These are phyloP conservation scores for Zaprionus ornatus DNA, from an alignment of 1,140 invertebrate species.

Conservation along the genomic window DNA sequence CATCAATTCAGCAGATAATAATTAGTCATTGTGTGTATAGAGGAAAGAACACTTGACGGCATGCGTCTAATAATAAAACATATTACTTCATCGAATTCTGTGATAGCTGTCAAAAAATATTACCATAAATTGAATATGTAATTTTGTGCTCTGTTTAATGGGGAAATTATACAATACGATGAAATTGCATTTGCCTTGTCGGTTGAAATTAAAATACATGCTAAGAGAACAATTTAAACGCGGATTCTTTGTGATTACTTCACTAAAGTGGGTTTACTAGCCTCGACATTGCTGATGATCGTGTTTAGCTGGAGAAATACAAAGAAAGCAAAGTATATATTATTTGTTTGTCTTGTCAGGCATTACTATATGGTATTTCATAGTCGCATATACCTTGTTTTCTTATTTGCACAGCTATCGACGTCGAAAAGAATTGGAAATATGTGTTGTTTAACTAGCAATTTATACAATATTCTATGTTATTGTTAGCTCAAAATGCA, in stretches of 20 bases:
- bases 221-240: neutral
- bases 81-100: slow-evolving; percentile 50
- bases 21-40: slow-evolving; percentile 12
- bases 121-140: slow-evolving; percentile 51
- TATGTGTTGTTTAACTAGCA: slow-evolving; percentile 58
- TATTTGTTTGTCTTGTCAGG: neutral
- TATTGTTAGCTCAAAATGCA: slow-evolving; percentile 64
- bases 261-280: neutral
- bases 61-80: slow-evolving; percentile 63
- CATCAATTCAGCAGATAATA: slow-evolving; percentile 7
- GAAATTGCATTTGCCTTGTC: slow-evolving; percentile 37
- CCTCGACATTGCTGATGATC: neutral
- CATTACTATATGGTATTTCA: neutral
- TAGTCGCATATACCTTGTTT: neutral
- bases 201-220: slow-evolving; percentile 1
- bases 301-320: no score
- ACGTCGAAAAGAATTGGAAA: slow-evolving; percentile 21
- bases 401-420: neutral
- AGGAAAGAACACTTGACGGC: slow-evolving; percentile 24
- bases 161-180: slow-evolving; percentile 38
- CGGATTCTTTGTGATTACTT: neutral
- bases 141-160: slow-evolving; percentile 34
- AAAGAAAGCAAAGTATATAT: no score
- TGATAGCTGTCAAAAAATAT: slow-evolving; percentile 50
- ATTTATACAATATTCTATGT: slow-evolving; percentile 55